These are phyloP conservation scores for Mastigias papua DNA, from an alignment of 30 jellyfish, hydroid and myxozoan genomes.

Conservation along the genomic window DNA sequence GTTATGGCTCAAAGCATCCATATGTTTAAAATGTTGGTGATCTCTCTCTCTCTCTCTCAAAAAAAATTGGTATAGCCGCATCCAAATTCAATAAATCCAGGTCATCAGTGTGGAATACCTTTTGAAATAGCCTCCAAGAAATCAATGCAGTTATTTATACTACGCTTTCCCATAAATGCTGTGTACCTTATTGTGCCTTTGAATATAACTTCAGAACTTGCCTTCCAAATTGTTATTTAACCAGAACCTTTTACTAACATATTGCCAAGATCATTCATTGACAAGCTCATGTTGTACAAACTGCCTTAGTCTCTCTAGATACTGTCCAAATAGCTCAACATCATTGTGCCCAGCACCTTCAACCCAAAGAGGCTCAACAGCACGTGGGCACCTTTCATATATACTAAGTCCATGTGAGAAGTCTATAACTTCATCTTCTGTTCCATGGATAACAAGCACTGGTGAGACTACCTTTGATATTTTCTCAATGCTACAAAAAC, in stretches of 20 bases:
- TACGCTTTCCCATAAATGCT: too few species aligned
- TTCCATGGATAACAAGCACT: conserved; percentile 98
- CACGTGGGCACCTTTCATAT: conserved; percentile 94
- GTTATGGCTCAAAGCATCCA: too few species aligned
- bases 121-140: too few species aligned
- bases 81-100: too few species aligned
- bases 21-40: too few species aligned
- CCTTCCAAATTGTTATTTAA: neutral
- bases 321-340: conserved; percentile 97
- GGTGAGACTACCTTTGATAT: conserved; percentile 93
- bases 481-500: conserved; percentile 89
- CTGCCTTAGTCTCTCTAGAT: conserved; percentile 93
- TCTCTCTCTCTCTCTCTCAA: too few species aligned
- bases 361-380: conserved; percentile 99
- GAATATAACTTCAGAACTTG: neutral
- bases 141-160: too few species aligned
- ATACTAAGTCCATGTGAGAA: conserved; percentile 97
- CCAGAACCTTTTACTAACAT: neutral
- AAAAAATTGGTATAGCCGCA: too few species aligned
- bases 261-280: conserved; percentile 64
- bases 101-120: too few species aligned
- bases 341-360: conserved; percentile 99
- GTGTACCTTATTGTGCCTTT: neutral
- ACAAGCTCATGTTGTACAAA: conserved; percentile 97
- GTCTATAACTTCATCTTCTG: conserved; percentile 98